A percentile compares a stretch with the other conserved stretches of the same genome.
phyloP scores from a whole-genome alignment of 2,113 vertebrate genomes.

The Poeciliopsis prolifica region DNA sequence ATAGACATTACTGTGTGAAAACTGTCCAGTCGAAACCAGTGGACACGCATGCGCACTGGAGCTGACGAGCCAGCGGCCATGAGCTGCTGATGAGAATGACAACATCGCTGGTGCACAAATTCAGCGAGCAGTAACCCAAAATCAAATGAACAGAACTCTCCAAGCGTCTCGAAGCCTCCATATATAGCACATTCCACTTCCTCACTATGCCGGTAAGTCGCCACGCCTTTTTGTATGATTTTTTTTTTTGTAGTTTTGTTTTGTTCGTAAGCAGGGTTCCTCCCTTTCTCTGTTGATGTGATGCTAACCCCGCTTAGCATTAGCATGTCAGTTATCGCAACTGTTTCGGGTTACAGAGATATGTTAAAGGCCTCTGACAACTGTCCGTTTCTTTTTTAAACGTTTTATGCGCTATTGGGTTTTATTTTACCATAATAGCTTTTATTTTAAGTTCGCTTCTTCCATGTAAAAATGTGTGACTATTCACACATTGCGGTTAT shows the following conservation, averaged over 20 bases:
- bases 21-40: too few relatives aligned
- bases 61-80: constrained; percentile 41
- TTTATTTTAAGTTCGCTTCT: background rate
- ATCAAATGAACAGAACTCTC: constrained; percentile 12
- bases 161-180: background rate
- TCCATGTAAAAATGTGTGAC: background rate
- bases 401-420: background rate
- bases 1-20: too few relatives aligned
- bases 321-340: constrained; percentile 18
- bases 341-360: background rate
- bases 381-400: background rate
- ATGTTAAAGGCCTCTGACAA: too few relatives aligned
- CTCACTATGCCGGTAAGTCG: constrained; percentile 76
- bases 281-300: constrained; percentile 65
- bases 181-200: background rate
- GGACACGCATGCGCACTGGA: constrained; percentile 56
- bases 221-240: constrained; percentile 3
- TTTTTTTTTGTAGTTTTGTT: constrained; percentile 31
- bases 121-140: constrained; percentile 18
- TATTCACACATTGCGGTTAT: background rate
- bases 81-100: constrained; percentile 38
- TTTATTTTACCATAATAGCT: background rate
- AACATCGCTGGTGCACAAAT: constrained; percentile 37
- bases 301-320: constrained; percentile 66
- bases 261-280: constrained; percentile 51